Conservation (phyloP, 2,113 vertebrate genomes). For the Mustela nigripes region DNA sequence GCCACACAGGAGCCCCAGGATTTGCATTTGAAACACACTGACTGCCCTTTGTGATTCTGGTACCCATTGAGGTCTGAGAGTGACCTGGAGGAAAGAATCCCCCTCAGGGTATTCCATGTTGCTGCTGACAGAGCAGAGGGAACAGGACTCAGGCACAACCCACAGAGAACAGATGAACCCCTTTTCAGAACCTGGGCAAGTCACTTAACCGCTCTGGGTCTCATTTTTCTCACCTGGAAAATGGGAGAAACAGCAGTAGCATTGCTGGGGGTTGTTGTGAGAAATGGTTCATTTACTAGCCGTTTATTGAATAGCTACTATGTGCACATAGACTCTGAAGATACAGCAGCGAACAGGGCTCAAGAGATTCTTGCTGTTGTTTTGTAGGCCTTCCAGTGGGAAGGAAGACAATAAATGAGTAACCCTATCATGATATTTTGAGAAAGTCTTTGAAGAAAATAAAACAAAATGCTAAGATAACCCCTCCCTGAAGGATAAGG, state of each 20-base stretch:
- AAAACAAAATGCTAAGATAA: background rate
- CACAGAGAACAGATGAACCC: background rate
- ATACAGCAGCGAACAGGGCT: fast-evolving
- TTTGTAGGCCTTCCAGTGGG: background rate
- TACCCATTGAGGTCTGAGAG: background rate
- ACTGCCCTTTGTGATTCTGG: background rate
- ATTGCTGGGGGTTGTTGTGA: background rate
- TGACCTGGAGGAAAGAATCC: background rate
- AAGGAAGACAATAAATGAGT: background rate
- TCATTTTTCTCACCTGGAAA: background rate
- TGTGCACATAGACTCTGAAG: background rate
- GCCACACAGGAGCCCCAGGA: too few relatives aligned
- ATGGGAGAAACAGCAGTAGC: background rate
- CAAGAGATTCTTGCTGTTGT: background rate
- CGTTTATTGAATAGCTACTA: background rate
- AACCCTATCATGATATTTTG: background rate
- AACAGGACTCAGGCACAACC: background rate
- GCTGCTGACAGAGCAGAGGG: background rate
- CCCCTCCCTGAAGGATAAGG: fast-evolving
- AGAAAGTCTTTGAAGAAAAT: background rate
- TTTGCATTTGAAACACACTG: background rate
- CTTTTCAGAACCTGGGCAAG: background rate
- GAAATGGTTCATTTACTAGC: background rate
- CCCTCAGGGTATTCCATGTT: background rate
- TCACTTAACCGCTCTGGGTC: background rate